Evolutionary conservation across 1,140 invertebrate genomes (phyloP).

Genomic region (Hylaeus anthracinus): DNA sequence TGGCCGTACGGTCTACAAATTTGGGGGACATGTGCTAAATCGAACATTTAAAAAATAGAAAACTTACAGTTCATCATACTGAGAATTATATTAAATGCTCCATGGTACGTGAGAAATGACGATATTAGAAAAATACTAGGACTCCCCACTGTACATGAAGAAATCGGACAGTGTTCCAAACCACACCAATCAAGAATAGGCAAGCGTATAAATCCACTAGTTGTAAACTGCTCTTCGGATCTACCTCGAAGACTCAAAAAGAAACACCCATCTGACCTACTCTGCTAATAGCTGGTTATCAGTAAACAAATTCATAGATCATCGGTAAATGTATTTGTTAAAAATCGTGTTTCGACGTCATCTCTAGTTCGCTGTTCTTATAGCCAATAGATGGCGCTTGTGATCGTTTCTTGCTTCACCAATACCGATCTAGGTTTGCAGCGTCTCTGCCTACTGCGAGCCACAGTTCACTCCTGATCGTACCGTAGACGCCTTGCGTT

Average conservation of each 20-base stretch:
- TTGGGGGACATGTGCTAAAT: not conserved
- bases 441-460: too few relatives aligned
- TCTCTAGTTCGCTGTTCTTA: too few relatives aligned
- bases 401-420: too few relatives aligned
- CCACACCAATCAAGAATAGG: not conserved
- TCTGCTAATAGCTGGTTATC: too few relatives aligned
- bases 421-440: too few relatives aligned
- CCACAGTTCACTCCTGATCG: too few relatives aligned
- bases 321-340: too few relatives aligned
- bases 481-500: too few relatives aligned
- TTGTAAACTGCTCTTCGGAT: not conserved
- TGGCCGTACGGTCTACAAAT: not conserved
- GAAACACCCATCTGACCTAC: not conserved
- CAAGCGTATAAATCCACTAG: not conserved
- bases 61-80: not conserved
- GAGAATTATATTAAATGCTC: not conserved
- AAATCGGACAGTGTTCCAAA: not conserved
- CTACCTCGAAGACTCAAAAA: not conserved
- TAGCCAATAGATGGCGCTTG: too few relatives aligned
- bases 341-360: too few relatives aligned
- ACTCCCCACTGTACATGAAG: not conserved
- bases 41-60: not conserved
- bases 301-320: too few relatives aligned
- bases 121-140: not conserved
- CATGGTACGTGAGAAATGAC: not conserved